These are phyloP conservation scores for Hetaerina americana DNA, from an alignment of 1,140 invertebrate genomes.

Conservation along the genomic window DNA sequence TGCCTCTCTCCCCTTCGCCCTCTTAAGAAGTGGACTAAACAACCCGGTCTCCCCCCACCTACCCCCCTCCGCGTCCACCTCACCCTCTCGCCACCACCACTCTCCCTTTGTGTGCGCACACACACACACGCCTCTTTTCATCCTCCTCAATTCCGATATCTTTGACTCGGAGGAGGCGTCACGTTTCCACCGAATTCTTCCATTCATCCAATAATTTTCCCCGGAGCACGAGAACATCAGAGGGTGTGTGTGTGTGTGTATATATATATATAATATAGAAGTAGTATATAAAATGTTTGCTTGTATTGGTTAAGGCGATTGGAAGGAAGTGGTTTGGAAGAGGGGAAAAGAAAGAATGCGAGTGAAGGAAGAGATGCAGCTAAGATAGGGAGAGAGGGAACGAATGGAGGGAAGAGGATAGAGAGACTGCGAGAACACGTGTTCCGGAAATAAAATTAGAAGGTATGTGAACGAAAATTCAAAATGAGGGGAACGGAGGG, in stretches of 20 bases:
- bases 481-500: neutral
- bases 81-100: neutral
- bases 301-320: no score
- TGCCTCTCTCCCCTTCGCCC: neutral
- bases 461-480: neutral
- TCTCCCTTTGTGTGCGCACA: no score
- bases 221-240: no score
- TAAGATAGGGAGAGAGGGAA: neutral
- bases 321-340: no score
- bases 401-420: no score
- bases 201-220: neutral
- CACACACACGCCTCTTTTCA: neutral
- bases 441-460: neutral
- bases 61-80: neutral
- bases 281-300: no score
- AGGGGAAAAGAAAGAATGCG: no score
- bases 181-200: neutral
- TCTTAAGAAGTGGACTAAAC: neutral
- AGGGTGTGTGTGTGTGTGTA: no score
- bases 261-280: no score
- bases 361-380: neutral
- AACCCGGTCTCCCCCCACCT: neutral
- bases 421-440: no score
- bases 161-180: neutral
- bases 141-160: neutral